Base-by-base conservation (phyloP, 2,797 vertebrate genomes). In the Gallinago solitaria region DNA sequence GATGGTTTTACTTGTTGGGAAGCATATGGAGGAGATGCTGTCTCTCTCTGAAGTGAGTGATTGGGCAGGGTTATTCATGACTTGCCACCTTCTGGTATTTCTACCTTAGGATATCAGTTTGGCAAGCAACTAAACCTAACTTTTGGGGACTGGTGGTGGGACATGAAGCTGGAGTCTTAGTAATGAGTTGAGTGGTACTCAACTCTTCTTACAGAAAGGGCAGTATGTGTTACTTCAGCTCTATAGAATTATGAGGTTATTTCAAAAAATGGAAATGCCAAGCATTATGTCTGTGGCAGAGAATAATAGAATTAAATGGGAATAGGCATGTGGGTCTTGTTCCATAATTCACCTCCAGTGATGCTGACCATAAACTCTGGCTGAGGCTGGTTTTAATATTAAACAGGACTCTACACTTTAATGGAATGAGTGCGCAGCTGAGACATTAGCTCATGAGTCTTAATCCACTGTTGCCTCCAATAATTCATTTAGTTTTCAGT, bases 401-500 rank as follows among this genome's bases (percentile, higher is more conserved):
- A 77, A 89, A 56, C 39, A 64, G n/a, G 41, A 57, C 53, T 65
- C 74, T 70, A 33, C 39, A 35, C 87, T 89, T 87, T 83, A 83
- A 69, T 54, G 50, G 78, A 18, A 57, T 37, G 80, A 87, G 30
- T 1, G 0, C 0, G 7, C 35, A 86, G 56, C 48, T 84, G 77
- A 95, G 74, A 90, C 25, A 23, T 94, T 64, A 74, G 51, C 48
- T 95, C 93, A 68, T 60, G 60, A 60, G 43, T 65, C 39, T 90
- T 89, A 87, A 86, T 91, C 77, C 33, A 33, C 16, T 23, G 35
- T 64, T 88, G 53, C 48, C 45, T 89, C 27, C 8, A 6, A 69
- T 78, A 81, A 89, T 87, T 89, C 54, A 61, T 87, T 81, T 84
- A 73, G 64, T 86, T 86, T 78, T 86, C 69, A 37, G 67, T 92